Evolutionary conservation across 1,140 invertebrate species (phyloP).

Genomic region (Drepana arcuata): DNA sequence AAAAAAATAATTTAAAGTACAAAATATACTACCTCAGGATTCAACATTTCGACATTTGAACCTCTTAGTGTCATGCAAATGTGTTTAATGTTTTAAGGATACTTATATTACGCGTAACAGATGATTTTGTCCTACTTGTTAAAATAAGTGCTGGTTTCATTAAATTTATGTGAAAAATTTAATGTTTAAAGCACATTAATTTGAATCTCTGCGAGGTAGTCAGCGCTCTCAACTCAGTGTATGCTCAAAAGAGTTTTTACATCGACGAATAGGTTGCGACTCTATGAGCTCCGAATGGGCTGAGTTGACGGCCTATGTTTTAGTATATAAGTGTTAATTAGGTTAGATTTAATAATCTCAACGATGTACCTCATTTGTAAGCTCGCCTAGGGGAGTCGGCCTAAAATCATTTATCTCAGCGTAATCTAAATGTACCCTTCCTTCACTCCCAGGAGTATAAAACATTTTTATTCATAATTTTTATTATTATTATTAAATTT

Average conservation of each 20-base stretch:
- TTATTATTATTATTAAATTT: conserved; percentile 68
- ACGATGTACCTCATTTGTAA: conserved; percentile 58
- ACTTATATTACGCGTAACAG: conserved; percentile 18
- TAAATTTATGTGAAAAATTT: conserved; percentile 22
- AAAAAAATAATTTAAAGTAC: conserved; percentile 62
- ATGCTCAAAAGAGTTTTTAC: conserved; percentile 18
- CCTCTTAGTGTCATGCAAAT: conserved; percentile 29
- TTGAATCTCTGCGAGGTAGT: conserved; percentile 66
- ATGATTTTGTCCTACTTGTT: conserved; percentile 14
- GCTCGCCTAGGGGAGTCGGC: conserved; percentile 41
- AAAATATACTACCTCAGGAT: conserved; percentile 72
- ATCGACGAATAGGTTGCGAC: conserved; percentile 9
- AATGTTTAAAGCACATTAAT: conserved; percentile 26
- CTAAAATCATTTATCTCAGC: conserved; percentile 28
- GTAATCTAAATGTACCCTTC: conserved; percentile 70
- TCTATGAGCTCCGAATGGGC: conserved; percentile 13
- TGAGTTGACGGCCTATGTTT: conserved; percentile 39
- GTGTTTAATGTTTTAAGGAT: conserved; percentile 32
- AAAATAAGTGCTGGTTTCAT: conserved; percentile 18
- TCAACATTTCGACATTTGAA: conserved; percentile 44
- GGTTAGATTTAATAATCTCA: conserved; percentile 66
- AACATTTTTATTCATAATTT: conserved; percentile 58
- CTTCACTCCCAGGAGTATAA: conserved; percentile 70
- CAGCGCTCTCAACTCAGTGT: conserved; percentile 36
- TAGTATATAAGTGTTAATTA: conserved; percentile 60